Evolutionary conservation across 2,797 vertebrate species (phyloP).

Genomic region (Florisuga fusca): DNA sequence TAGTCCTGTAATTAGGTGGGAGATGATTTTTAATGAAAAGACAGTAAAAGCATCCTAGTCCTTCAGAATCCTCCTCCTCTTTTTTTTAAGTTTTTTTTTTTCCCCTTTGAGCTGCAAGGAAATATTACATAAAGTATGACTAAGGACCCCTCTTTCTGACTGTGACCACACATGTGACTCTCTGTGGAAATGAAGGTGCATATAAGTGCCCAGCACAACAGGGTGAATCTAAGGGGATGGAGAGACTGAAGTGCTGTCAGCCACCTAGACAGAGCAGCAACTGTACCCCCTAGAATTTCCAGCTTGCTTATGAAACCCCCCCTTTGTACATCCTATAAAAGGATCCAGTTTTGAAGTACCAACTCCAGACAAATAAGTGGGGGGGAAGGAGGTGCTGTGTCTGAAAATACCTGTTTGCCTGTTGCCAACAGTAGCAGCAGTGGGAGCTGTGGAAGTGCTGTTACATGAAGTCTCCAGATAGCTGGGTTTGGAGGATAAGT

Average conservation of each 20-base stretch:
- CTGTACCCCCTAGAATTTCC: neutral
- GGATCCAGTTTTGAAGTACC: slow-evolving; percentile 7
- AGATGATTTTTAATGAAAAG: neutral
- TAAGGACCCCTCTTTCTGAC: neutral
- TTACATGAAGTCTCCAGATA: neutral
- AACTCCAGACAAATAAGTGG: neutral
- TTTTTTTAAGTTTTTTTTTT: neutral
- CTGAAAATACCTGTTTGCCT: neutral
- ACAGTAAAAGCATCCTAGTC: neutral
- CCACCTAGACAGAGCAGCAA: neutral
- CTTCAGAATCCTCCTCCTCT: neutral
- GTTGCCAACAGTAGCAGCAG: neutral
- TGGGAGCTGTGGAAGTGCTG: neutral
- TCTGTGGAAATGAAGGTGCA: neutral
- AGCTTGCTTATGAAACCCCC: slow-evolving; percentile 30
- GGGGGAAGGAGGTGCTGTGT: neutral
- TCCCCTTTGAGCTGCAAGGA: neutral
- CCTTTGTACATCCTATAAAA: slow-evolving; percentile 11
- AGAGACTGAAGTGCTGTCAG: neutral
- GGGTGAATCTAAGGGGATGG: neutral
- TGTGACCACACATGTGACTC: neutral
- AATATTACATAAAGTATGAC: neutral
- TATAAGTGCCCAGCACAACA: neutral
- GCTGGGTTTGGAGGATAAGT: neutral
- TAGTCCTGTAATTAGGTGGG: neutral